Conservation (phyloP, 2,797 vertebrate species). For the Anguilla marmorata region DNA sequence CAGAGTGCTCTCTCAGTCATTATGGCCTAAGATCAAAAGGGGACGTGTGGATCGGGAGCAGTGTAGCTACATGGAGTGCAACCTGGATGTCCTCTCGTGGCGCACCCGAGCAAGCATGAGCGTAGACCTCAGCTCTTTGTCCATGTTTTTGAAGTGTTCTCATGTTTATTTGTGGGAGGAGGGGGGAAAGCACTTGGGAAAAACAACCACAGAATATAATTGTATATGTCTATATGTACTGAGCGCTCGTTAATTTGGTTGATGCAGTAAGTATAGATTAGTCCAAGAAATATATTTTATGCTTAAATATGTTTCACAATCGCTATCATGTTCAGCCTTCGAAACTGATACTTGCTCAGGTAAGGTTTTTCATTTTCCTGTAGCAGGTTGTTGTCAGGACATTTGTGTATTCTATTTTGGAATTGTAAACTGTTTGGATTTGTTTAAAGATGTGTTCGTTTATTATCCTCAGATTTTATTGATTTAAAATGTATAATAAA, state of each 20-base stretch:
- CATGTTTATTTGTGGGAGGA: not conserved
- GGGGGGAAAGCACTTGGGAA: not conserved
- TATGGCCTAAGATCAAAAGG: not conserved
- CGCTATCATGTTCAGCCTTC: not conserved
- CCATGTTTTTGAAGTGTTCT: not conserved
- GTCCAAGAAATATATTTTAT: constrained; percentile 4
- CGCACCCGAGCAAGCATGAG: not conserved
- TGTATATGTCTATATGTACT: not conserved
- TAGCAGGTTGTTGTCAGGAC: not conserved
- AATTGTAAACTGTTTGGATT: constrained; percentile 25
- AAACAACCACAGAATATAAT: not conserved
- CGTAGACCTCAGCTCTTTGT: not conserved
- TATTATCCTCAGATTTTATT: not conserved
- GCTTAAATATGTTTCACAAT: not conserved
- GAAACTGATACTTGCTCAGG: not conserved
- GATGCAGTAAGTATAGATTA: not conserved
- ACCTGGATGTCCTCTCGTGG: constrained; percentile 3
- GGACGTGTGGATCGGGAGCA: not conserved
- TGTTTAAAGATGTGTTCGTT: not conserved
- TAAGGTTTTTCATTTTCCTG: not conserved
- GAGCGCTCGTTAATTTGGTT: not conserved
- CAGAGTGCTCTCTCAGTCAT: not conserved
- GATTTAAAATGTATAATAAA: constrained; percentile 22
- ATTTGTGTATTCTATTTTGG: not conserved
- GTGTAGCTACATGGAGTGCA: not conserved